Base-by-base conservation (phyloP, 2,113 vertebrate genomes). In the Oncorhynchus gorbuscha region DNA sequence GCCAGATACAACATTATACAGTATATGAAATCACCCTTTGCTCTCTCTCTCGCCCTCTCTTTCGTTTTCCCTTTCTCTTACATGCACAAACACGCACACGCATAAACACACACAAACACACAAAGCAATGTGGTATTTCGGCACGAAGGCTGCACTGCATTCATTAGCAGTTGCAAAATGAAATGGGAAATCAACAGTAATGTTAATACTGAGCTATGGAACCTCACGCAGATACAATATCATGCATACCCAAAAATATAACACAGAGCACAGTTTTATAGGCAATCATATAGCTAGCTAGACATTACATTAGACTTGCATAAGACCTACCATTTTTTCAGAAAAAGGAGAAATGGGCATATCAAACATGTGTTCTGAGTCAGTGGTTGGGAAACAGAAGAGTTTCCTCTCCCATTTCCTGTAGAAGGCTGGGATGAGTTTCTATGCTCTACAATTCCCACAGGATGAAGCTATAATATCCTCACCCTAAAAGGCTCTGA, bases 341-440 rank as follows among this genome's bases (percentile, higher is more conserved):
- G 77, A 70, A 26, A 72, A 30, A 71, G 51, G 66, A 69, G 4
- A 64, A 55, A 55, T 55, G 14, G 14, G 51, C 51, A 55, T 4
- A 18, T 55, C 14, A 55, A 18, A 55, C 16, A 55, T 1, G 12
- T 55, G 51, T 4, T 55, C 16, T 55, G 51, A 55, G 51, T 55
- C 14, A 55, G 51, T 55, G 51, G 12, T 55, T 55, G 71, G 3
- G n/a, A 71, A 13, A 35, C 2, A 51, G 76, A 81, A 55, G 51
- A 80, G 62, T 77, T 69, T 45, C 65, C 45, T 74, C 78, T 68
- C 83, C 71, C 74, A 78, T 58, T 55, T 13, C 48, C 22, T 18
- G 12, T 32, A 20, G 30, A 45, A 45, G 39, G 8, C 39, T 45
- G 18, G 3, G 71, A 20, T 20, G 74, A 74, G 48, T 80, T 81